phyloP scores from a whole-genome alignment of 2,888 invertebrate species.

The Scrobipalpa atriplicella region DNA sequence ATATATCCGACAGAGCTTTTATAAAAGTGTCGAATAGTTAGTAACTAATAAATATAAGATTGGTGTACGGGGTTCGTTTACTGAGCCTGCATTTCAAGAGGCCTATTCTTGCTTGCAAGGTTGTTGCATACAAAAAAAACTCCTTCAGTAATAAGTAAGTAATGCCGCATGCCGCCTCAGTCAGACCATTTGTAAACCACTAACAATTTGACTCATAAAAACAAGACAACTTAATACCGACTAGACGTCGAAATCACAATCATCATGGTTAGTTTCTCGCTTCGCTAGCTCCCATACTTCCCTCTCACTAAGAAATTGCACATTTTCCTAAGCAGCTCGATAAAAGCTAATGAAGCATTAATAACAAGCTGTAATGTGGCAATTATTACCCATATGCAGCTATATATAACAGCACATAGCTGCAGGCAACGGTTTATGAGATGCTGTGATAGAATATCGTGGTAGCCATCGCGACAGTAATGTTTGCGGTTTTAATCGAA shows the following conservation, averaged over 20 bases:
- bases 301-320: conserved; percentile 3
- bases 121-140: too few relatives aligned
- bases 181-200: background rate
- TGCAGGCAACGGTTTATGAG: background rate
- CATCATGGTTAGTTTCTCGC: background rate
- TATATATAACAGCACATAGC: conserved; percentile 4
- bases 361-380: conserved; percentile 22
- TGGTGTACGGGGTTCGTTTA: too few relatives aligned
- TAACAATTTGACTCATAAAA: conserved; percentile 1
- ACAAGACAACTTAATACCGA: background rate
- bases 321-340: conserved; percentile 13
- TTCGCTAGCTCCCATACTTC: background rate
- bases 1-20: too few relatives aligned
- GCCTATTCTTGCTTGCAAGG: too few relatives aligned
- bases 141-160: too few relatives aligned
- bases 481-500: background rate
- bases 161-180: background rate
- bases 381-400: too few relatives aligned
- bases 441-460: background rate
- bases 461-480: background rate
- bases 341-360: conserved; percentile 20
- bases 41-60: too few relatives aligned
- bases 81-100: too few relatives aligned
- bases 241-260: background rate
- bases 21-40: too few relatives aligned